Evolutionary conservation across 2,113 vertebrate genomes (phyloP), one percentile per base, ranked within the genome.

Genomic region (Tragelaphus imberbis): DNA sequence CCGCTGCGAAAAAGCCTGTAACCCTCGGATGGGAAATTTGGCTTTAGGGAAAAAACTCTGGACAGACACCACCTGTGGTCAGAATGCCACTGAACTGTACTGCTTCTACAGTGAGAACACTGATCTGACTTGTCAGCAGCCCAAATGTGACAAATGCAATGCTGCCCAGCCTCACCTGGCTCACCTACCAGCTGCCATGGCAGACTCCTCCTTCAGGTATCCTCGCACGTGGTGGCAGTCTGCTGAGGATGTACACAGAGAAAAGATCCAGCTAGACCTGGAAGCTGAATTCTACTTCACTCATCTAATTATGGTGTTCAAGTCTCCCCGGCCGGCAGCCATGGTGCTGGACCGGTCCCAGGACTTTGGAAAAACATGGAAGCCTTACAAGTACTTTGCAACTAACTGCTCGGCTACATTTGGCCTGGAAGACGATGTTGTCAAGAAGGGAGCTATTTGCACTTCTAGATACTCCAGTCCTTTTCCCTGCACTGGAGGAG

Each of bases 141-240:
- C 98, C 68, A 96, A 93, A 16, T 99, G 99, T 23, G 97, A 98
- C 97, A 99, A 99, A 85, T 99, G 99, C 98, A 99, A 99, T 2
- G 96, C 98, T 1, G 98, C 98, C 40, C 98, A 99, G 0, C 96
- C 98, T 0, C 99, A 98, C 84, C 98, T 99, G 95, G 98, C 99
- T 56, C 99, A 99, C 97, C 99, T 98, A 30, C 98, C 99, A 0
- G 98, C 99, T 0, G 99, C 99, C 97, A 99, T 99, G 99, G 99
- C 99, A 0, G 99, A 99, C 98, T 99, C 99, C 0, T 99, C 99
- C 6, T 99, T 99, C 99, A 99, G 98, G 71, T 99, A 99, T 93
- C 99, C 99, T 15, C 99, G 99, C 95, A 99, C 99, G 0, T 99
- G 99, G 99, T 99, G 99, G 99, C 99, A 99, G 98, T 99, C 99